Conservation (phyloP, 2,888 invertebrate genomes). For the Yponomeuta evonymella region DNA sequence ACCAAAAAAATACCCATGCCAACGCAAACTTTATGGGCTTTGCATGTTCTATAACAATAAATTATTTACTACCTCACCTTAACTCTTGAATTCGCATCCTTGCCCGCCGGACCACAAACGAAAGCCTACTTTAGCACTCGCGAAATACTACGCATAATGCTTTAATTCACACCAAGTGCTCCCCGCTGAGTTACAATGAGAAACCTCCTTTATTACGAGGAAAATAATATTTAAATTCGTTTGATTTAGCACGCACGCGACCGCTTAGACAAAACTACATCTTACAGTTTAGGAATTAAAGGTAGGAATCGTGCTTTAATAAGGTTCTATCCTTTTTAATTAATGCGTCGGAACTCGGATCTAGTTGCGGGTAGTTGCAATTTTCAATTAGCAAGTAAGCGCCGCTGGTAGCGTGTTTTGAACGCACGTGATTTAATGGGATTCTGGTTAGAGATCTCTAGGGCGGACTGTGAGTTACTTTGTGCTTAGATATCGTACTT, state of each 20-base stretch:
- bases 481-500: not conserved
- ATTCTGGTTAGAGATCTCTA: slow-evolving; percentile 16
- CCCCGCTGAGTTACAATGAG: not conserved
- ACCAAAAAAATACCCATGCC: slow-evolving; percentile 59
- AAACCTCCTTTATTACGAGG: not conserved
- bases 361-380: slow-evolving; percentile 57
- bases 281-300: not conserved
- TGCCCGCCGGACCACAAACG: slow-evolving; percentile 46
- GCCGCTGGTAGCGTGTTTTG: slow-evolving; percentile 63
- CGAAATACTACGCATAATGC: slow-evolving; percentile 1
- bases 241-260: not conserved
- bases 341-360: slow-evolving; percentile 57
- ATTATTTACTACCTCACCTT: slow-evolving; percentile 69
- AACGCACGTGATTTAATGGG: slow-evolving; percentile 58
- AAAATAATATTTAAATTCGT: not conserved
- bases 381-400: slow-evolving; percentile 64
- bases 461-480: not conserved
- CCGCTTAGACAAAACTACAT: not conserved
- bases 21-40: slow-evolving; percentile 74
- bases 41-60: slow-evolving; percentile 76
- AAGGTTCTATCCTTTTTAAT: slow-evolving; percentile 44
- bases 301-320: slow-evolving; percentile 30
- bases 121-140: slow-evolving; percentile 50
- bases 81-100: slow-evolving; percentile 67
- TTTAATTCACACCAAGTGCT: not conserved